Base-by-base conservation (phyloP, 1,140 invertebrate species). In the Oncopodura yosiiana region DNA sequence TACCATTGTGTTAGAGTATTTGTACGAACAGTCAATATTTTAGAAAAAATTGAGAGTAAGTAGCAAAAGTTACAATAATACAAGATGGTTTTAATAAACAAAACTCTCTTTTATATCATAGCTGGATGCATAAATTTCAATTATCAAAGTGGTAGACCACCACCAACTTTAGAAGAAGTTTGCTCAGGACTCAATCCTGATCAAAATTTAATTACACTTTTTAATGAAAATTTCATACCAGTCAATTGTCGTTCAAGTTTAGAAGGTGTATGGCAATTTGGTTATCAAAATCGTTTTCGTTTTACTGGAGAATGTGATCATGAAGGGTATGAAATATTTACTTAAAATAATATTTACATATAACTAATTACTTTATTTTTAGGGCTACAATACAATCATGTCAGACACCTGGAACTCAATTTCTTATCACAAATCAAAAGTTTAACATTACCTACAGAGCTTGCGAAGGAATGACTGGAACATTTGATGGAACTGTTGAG, bases 341-440 rank as follows among this genome's bases (percentile, higher is more conserved):
- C 6, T n/a, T 41, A 9, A 18, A 16, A 16, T 16, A 41, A 8
- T 41, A 6, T 41, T 41, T 41, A 9, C 16, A 6, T 11, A 41
- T 8, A 9, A 8, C 39, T 41, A 11, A 6, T 41, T 11, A 16
- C 39, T 21, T 6, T 41, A 11, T 41, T 18, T 41, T 6, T 16
- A 41, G 5, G 18, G 49, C 86, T 4, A 81, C 84, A 64, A 92
- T 98, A 58, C 80, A 80, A 65, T 94, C 93, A 0, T 98, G 94
- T 73, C 94, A 97, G 73, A 87, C 85, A 12, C 87, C 93, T 30
- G 94, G 93, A 53, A 92, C 90, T 12, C 87, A 94, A 69, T 94
- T 94, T 71, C 80, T 94, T 36, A 94, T 95, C 60, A 88, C 91
- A 26, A 98, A 97, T 74, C 88, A 96, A 69, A 93, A 95, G 66